Base-by-base conservation (phyloP, 2,797 vertebrate species). In the Lutjanus campechanus region DNA sequence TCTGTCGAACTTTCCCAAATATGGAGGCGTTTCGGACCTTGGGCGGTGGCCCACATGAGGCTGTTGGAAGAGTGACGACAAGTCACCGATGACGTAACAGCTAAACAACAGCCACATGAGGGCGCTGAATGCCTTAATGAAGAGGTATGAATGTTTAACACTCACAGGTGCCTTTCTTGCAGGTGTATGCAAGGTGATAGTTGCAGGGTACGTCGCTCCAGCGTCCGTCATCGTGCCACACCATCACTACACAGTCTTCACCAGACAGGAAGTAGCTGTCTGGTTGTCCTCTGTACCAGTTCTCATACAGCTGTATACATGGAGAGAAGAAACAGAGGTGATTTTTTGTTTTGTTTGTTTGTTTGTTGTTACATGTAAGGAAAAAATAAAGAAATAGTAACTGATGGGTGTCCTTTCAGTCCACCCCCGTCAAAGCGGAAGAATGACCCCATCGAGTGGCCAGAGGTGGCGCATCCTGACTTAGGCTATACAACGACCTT, bases 131-230 rank as follows among this genome's bases (percentile, higher is more conserved):
- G 5, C 47, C 47, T 46, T n/a, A 36, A 40, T 16, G 25, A 65
- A 47, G 8, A 12, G 2, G 9, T 72, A 8, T 16, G 49, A 62
- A 53, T 49, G 5, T 59, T 17, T 54, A 1, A 1, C 22, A 93
- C 97, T 96, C 89, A 99, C 98, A 96, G 82, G 97, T 96, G 76
- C 96, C 96, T 94, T 97, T 99, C 89, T 98, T 99, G 96, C 98
- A 99, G 87, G 97, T 98, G 93, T 97, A 99, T 69, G 98, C 95
- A 1, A 99, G 96, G 91, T 98, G 98, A 82, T 99, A 99, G 94
- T 98, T 99, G 90, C 98, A 99, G 53, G 98, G 98, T 0, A 98
- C 97, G 0, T 99, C 98, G 0, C 97, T 99, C 98, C 98, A 99
- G 65, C 95, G 96, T 0, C 98, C 98, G 0, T 94, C 95, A 1